Evolutionary conservation across 2,797 vertebrate genomes (phyloP), one percentile per base, ranked within the genome.

Genomic region (Leucoraja ocellata): DNA sequence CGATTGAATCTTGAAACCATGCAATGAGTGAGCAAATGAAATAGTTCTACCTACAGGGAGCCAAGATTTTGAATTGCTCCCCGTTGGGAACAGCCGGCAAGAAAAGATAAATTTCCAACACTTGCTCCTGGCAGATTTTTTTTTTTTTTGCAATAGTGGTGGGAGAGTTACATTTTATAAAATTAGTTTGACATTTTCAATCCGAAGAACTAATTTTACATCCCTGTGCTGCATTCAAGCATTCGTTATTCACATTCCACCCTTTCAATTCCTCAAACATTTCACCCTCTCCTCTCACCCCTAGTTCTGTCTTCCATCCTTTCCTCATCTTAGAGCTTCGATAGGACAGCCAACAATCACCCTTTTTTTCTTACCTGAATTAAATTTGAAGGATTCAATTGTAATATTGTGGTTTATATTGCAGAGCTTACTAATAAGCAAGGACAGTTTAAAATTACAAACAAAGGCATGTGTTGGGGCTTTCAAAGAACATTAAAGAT

Each of bases 21-120:
- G 68, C 36, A 91, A 91, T 91, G 90, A 74, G 36, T 32, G 23
- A 91, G 71, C 90, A 91, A 91, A 74, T 54, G 21, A 91, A 91
- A 91, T 74, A 6, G 36, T 54, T 74, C 90, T 91, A 13, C 18
- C 73, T 36, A n/a, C 90, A 74, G 68, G 36, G 68, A 74, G 68
- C 68, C 90, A 74, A 39, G 36, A 11, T 73, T 91, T 23, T 73
- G 68, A 61, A 73, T 73, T 36, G 18, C 90, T 91, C 90, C 39
- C 90, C 1, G 36, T 54, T 54, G 68, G 28, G 71, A 74, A 91
- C 36, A 71, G 32, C 10, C 21, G 39, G 23, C 68, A 39, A 46
- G 23, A 91, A 91, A 32, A 91, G 71, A 65, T 88, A 88, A 88
- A 88, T 32, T 88, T 61, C n/a, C n/a, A 65, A 32, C 61, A 65